Evolutionary conservation across 1,140 invertebrate species (phyloP).

Genomic region (Brachionus rotundiformis): DNA sequence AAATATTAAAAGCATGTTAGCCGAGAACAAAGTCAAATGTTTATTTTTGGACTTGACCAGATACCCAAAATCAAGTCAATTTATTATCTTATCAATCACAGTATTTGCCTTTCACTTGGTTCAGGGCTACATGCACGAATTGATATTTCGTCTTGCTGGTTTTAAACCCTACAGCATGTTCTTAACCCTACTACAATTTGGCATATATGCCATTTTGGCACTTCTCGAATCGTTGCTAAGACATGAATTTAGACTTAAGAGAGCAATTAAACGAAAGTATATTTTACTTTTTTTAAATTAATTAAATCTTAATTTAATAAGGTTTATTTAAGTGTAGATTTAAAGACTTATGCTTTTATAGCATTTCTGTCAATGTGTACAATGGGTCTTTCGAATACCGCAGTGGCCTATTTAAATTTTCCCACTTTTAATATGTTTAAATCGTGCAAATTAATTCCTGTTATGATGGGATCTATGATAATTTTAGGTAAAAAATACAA

Average conservation of each 20-base stretch:
- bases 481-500: conserved; percentile 49
- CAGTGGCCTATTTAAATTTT: conserved; percentile 47
- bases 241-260: background rate
- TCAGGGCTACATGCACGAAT: conserved; percentile 63
- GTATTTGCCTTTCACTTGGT: conserved; percentile 38
- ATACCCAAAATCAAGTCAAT: conserved; percentile 15
- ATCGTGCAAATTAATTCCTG: conserved; percentile 50
- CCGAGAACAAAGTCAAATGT: conserved; percentile 23
- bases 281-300: background rate
- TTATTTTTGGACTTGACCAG: conserved; percentile 21
- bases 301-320: background rate
- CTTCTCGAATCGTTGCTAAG: background rate
- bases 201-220: conserved; percentile 7
- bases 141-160: conserved; percentile 84
- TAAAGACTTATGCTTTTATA: conserved; percentile 43
- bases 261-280: conserved; percentile 17
- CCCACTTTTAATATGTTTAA: conserved; percentile 51
- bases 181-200: conserved; percentile 85
- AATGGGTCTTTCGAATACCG: conserved; percentile 36
- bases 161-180: conserved; percentile 88
- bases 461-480: conserved; percentile 48
- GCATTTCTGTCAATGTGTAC: conserved; percentile 48
- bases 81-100: conserved; percentile 7
- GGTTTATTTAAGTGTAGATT: conserved; percentile 4
- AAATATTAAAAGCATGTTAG: background rate